These are phyloP conservation scores for Manis pentadactyla DNA, from an alignment of 2,797 vertebrate genomes.

Conservation along the genomic window DNA sequence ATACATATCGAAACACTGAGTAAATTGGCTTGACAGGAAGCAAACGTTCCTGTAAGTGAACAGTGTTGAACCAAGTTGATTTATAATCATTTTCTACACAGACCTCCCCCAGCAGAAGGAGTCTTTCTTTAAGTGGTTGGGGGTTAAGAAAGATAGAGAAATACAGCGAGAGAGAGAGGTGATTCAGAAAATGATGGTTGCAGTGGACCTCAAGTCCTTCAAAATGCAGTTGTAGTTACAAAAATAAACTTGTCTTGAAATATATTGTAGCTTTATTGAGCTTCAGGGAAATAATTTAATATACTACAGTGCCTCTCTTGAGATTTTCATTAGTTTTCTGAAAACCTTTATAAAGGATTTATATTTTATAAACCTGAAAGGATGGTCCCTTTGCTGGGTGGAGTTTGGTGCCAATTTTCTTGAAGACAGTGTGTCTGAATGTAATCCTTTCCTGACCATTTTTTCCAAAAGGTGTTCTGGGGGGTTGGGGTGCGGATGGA, in stretches of 20 bases:
- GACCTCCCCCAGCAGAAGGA: background rate
- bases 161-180: background rate
- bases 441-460: background rate
- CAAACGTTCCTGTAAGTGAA: background rate
- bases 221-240: background rate
- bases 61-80: background rate
- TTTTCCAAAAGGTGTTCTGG: background rate
- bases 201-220: background rate
- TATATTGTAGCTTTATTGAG: background rate
- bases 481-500: no score
- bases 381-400: background rate
- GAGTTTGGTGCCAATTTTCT: background rate
- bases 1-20: background rate
- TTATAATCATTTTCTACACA: background rate
- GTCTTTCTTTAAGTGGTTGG: background rate
- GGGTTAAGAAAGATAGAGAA: background rate
- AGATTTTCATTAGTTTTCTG: background rate
- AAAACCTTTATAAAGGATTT: background rate
- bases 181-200: background rate
- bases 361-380: background rate
- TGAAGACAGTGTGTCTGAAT: background rate
- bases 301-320: background rate
- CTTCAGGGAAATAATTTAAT: background rate
- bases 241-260: slow-evolving; percentile 39
- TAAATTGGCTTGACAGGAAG: background rate